Evolutionary conservation across 2,888 invertebrate genomes (phyloP).

Genomic region (Dastarcus helophoroides): DNA sequence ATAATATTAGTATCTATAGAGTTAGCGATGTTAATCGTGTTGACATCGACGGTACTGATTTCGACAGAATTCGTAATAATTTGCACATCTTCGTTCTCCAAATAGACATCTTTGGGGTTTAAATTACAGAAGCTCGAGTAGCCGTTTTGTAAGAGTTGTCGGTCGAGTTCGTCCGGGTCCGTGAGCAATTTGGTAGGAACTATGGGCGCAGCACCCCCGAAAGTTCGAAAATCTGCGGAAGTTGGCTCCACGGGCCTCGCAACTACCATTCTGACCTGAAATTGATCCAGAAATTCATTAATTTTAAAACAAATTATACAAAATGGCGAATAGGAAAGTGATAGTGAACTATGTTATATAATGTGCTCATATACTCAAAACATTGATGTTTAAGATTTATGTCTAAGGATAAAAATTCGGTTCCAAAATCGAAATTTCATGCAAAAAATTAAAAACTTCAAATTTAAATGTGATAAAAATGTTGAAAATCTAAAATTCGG

Average conservation of each 20-base stretch:
- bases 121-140: constrained; percentile 37
- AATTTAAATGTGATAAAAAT: too few species aligned
- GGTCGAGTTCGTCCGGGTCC: constrained; percentile 81
- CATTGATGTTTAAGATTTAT: too few species aligned
- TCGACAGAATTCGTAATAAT: constrained; percentile 4
- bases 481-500: too few species aligned
- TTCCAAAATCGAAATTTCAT: too few species aligned
- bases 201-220: constrained; percentile 68
- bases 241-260: constrained; percentile 88
- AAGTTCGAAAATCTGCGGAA: constrained; percentile 56
- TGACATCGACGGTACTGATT: constrained; percentile 13
- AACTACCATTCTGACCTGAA: constrained; percentile 73
- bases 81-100: constrained; percentile 10
- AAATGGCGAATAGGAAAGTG: too few species aligned
- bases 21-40: constrained; percentile 8
- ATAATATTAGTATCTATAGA: constrained; percentile 17
- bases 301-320: background rate
- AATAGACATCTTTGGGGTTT: constrained; percentile 11
- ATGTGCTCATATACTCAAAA: too few species aligned
- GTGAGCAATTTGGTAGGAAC: constrained; percentile 87
- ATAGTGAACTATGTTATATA: too few species aligned
- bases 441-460: too few species aligned
- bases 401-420: too few species aligned
- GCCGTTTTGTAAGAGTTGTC: constrained; percentile 69
- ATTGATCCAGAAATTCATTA: background rate